Percentiles rank a stretch among this genome's conserved stretches.
These are phyloP conservation scores for Callorhinus ursinus DNA, from an alignment of 2,113 vertebrate species.

Conservation along the genomic window DNA sequence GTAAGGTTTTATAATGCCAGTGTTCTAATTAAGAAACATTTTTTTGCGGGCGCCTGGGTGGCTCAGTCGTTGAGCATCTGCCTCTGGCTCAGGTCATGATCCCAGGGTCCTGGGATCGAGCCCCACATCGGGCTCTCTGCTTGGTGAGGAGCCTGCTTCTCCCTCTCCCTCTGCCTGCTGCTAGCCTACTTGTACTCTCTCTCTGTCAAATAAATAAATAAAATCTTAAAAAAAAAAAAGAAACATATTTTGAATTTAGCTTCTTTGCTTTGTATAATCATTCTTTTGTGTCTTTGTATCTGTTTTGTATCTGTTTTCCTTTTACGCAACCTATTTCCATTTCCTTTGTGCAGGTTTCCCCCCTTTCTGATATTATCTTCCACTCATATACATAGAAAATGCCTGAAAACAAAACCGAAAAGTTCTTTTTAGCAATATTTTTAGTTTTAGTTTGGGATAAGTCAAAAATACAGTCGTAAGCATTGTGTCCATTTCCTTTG, in stretches of 20 bases:
- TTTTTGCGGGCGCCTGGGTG: background rate
- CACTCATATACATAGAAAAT: constrained; percentile 25
- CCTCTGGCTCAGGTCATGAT: too few relatives aligned
- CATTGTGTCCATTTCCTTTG: constrained; percentile 65
- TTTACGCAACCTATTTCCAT: constrained; percentile 27
- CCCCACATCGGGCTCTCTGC: too few relatives aligned
- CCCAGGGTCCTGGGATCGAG: too few relatives aligned
- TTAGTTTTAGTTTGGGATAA: constrained; percentile 45
- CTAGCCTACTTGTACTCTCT: too few relatives aligned
- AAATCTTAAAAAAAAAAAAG: background rate
- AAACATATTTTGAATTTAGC: constrained; percentile 38
- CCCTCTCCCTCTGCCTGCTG: too few relatives aligned
- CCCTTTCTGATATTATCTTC: constrained; percentile 31
- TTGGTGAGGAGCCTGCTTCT: too few relatives aligned
- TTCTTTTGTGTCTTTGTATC: background rate
- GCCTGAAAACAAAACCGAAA: constrained; percentile 66
- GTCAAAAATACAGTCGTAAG: constrained; percentile 6
- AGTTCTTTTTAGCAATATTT: constrained; percentile 58
- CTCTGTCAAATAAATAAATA: too few relatives aligned
- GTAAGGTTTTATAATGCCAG: constrained; percentile 39
- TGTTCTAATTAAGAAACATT: constrained; percentile 30
- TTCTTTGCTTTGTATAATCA: constrained; percentile 51
- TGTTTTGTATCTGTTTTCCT: constrained; percentile 54
- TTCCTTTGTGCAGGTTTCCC: constrained; percentile 64
- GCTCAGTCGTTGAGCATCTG: too few relatives aligned